Conservation (phyloP, 2,888 invertebrate species). For the Epinotia demarniana region DNA sequence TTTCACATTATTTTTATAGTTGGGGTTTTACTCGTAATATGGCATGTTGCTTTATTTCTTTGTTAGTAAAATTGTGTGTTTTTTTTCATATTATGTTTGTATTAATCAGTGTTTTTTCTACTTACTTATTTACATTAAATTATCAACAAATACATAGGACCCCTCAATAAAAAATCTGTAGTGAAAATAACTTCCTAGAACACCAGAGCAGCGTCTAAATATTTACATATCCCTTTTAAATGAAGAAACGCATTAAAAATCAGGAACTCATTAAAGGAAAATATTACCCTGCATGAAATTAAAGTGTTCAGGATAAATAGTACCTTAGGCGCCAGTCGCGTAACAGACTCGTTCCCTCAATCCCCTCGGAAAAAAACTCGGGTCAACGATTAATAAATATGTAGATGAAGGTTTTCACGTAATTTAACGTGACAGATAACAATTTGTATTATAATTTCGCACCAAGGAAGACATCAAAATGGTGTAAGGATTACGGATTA, state of each 20-base stretch:
- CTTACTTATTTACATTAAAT: too few relatives aligned
- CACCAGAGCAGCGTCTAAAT: not conserved
- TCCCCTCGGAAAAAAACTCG: conserved; percentile 44
- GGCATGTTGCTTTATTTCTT: too few relatives aligned
- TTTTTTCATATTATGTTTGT: too few relatives aligned
- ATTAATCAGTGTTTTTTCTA: too few relatives aligned
- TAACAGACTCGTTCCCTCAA: conserved; percentile 11
- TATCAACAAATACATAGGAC: too few relatives aligned
- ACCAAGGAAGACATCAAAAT: conserved; percentile 47
- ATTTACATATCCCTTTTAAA: not conserved
- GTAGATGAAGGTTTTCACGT: conserved; percentile 71
- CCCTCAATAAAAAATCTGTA: too few relatives aligned
- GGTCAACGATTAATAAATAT: conserved; percentile 75
- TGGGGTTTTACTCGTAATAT: too few relatives aligned
- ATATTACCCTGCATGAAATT: not conserved
- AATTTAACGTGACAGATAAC: conserved; percentile 72
- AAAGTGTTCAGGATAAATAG: conserved; percentile 10
- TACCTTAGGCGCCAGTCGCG: conserved; percentile 15
- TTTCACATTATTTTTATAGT: too few relatives aligned
- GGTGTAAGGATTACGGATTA: conserved; percentile 44
- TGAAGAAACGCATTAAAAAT: not conserved
- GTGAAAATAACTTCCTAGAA: not conserved
- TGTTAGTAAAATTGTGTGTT: too few relatives aligned
- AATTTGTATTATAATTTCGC: conserved; percentile 74
- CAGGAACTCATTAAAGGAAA: conserved; percentile 7